These are phyloP conservation scores for Bombus pyrosoma DNA, from an alignment of 1,140 invertebrate genomes.

Conservation along the genomic window DNA sequence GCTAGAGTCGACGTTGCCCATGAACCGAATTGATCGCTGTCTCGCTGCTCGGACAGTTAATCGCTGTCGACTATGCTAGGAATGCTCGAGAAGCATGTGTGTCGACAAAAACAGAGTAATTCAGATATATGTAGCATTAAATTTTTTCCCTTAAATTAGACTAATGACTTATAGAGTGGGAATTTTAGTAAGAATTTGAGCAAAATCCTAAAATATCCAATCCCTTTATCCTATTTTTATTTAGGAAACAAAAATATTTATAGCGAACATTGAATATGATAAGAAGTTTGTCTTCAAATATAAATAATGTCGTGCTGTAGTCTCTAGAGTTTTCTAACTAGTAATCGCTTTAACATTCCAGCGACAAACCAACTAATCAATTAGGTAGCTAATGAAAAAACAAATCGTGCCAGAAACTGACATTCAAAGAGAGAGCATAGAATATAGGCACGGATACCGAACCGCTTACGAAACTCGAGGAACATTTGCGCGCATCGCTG, in stretches of 20 bases:
- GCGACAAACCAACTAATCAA: neutral
- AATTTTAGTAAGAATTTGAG: neutral
- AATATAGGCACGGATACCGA: neutral
- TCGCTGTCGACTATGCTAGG: conserved; percentile 47
- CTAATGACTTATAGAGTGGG: neutral
- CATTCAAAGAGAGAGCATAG: neutral
- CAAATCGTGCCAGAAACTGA: too few species aligned
- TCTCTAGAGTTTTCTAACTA: neutral
- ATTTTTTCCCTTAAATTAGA: neutral
- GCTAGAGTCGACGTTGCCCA: conserved; percentile 63
- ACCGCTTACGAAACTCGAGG: neutral
- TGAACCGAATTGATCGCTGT: conserved; percentile 61
- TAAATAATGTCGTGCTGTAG: neutral
- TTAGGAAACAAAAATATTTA: neutral
- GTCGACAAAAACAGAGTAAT: neutral
- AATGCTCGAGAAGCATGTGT: neutral
- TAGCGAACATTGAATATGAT: neutral
- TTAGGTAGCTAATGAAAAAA: neutral
- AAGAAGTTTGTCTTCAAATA: neutral
- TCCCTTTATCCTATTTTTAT: neutral
- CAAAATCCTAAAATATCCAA: too few species aligned
- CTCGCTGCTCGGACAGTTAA: conserved; percentile 49
- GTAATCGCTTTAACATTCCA: neutral
- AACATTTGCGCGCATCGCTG: conserved; percentile 4
- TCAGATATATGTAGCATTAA: neutral